Evolutionary conservation across 2,797 vertebrate species (phyloP), one percentile per base, ranked within the genome.

Genomic region (Salarias fasciatus): DNA sequence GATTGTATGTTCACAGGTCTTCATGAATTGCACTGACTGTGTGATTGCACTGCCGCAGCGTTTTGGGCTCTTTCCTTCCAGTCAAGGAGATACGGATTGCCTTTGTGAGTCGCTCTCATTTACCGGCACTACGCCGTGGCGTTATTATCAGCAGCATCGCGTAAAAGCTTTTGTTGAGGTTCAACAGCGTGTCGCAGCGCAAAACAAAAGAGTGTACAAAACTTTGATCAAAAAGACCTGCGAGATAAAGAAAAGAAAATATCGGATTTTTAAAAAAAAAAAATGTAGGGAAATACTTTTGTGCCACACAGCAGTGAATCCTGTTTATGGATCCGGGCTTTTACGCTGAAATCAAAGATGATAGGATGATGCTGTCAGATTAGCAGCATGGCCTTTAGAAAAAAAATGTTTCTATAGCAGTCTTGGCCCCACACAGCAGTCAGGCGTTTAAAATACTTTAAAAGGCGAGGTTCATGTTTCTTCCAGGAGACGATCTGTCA

Each of bases 1-100:
- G 80, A 74, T 66, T 69, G 68, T 75, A 80, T 53, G 68, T 85
- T 80, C 65, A 24, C 53, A 53, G 40, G 53, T 65, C 66, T 68
- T 30, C 60, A 49, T 65, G 72, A 83, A 74, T 82, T 55, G 68
- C 56, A 65, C 43, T 43, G 45, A 28, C 53, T 49, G 35, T 50
- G 56, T 73, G 68, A 79, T 83, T 78, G 76, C 65, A 62, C 48
- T 9, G 37, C 46, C 57, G 58, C 75, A 43, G 69, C 40, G 28
- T 55, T 72, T 71, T 57, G 41, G 29, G 45, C 41, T 40, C 43
- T 45, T 78, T 77, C 76, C 53, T 85, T 85, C 50, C 57, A 62
- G 13, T 66, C 11, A 15, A 68, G 63, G 31, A n/a, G 68, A 85
- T 74, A 71, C 63, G 51, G 66, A 82, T 70, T 77, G 71, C 56